phyloP scores from a whole-genome alignment of 2,113 vertebrate genomes.

The Nothoprocta pentlandii region DNA sequence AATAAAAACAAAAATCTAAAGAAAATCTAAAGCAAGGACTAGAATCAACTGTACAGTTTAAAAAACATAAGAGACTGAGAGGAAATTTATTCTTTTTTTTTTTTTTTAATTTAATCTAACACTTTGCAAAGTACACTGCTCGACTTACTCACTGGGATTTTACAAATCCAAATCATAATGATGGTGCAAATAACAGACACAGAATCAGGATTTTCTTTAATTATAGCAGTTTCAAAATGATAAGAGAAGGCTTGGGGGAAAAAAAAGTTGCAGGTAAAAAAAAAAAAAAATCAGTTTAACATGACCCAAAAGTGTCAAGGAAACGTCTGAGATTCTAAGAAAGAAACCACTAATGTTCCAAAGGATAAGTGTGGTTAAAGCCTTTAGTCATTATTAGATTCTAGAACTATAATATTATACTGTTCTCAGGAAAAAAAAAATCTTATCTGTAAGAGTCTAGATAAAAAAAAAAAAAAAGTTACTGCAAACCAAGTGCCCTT shows the following conservation, averaged over 20 bases:
- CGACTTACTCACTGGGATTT: neutral
- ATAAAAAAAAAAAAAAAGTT: neutral
- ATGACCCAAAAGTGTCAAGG: conserved; percentile 14
- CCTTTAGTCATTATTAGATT: conserved; percentile 12
- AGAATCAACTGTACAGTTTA: neutral
- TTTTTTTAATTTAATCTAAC: neutral
- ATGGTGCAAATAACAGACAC: neutral
- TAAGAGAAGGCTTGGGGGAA: neutral
- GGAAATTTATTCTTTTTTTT: neutral
- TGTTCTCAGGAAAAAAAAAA: conserved; percentile 42
- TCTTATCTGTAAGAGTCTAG: conserved; percentile 27
- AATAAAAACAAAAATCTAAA: neutral
- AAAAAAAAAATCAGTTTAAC: neutral
- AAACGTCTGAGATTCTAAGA: conserved; percentile 20
- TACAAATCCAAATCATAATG: neutral
- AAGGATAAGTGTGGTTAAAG: neutral
- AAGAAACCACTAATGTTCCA: conserved; percentile 16
- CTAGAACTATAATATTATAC: neutral
- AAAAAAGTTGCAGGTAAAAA: neutral
- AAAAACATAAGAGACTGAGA: neutral
- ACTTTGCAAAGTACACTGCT: neutral
- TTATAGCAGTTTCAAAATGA: neutral
- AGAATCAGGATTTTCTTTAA: conserved; percentile 13
- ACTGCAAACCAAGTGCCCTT: conserved; percentile 29
- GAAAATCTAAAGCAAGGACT: neutral